phyloP scores from a whole-genome alignment of 1,140 invertebrate genomes.

The Hyles vespertilio region DNA sequence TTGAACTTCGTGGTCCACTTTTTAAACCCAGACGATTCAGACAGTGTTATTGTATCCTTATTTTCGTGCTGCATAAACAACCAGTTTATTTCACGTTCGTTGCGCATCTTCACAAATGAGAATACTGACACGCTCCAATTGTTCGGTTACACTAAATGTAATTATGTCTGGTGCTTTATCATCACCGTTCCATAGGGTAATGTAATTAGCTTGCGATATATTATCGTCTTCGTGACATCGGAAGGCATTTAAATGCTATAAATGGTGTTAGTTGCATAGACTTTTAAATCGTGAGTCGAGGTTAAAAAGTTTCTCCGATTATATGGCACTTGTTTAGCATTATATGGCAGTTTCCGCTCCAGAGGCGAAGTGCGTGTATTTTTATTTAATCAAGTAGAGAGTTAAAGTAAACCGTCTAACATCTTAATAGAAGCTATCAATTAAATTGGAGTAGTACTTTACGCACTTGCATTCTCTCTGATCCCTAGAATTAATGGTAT shows the following conservation, averaged over 20 bases:
- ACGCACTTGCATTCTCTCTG: constrained; percentile 5
- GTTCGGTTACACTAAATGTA: constrained; percentile 16
- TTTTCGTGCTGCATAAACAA: constrained; percentile 21
- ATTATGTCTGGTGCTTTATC: constrained; percentile 10
- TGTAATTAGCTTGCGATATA: too few species aligned
- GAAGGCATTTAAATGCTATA: constrained; percentile 4
- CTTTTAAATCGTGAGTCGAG: too few species aligned
- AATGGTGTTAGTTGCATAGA: too few species aligned
- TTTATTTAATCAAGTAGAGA: too few species aligned
- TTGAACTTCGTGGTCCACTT: constrained; percentile 4
- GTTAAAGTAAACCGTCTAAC: neutral
- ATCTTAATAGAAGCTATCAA: constrained; percentile 14
- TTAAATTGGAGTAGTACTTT: constrained; percentile 9
- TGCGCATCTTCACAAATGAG: constrained; percentile 17
- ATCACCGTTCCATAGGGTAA: constrained; percentile 11
- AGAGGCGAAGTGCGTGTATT: too few species aligned
- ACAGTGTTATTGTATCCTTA: constrained; percentile 20
- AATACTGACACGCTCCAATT: constrained; percentile 31
- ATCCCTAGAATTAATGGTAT: neutral
- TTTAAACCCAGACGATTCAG: constrained; percentile 8
- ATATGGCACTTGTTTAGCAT: too few species aligned
- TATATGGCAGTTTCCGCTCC: too few species aligned
- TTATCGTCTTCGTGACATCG: constrained; percentile 18
- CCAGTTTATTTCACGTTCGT: constrained; percentile 36
- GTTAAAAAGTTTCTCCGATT: too few species aligned